Base-by-base conservation (phyloP, 2,113 vertebrate genomes). In the Tragelaphus scriptus region DNA sequence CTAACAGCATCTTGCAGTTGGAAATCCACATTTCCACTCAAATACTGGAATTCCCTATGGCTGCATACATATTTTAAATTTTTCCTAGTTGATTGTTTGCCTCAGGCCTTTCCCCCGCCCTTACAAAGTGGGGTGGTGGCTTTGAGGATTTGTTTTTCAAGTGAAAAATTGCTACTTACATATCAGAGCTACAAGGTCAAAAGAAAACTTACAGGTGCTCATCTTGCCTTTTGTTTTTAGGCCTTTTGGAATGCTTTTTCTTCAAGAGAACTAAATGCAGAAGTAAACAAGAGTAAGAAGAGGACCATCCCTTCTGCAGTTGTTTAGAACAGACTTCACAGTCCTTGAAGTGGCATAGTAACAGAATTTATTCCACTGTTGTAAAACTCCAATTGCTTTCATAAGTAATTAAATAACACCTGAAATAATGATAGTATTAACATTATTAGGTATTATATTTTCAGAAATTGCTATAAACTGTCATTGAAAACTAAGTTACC, bases 71-170 rank as follows among this genome's bases (percentile, higher is more conserved):
- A 96, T 97, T 98, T 98, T 95, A 91, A 97, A 97, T 56, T 97
- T 97, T 98, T 98, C 71, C 92, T 95, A 98, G 84, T 95, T 98
- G 85, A 95, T 98, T 90, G 9, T 95, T 98, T 98, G 93, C 96
- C 97, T 97, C 44, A 0, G 95, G 97, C 55, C 90, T 86, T 92
- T 28, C 28, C 13, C 40, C 8, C 80, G 44, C 26, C 26, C 84
- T 77, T 49, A 90, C 68, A 58, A 88, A 75, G 16, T 0, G 7
- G 51, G 36, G 58, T 75, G 44, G 84, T n/a, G 9, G 59, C 71
- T 87, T 49, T 30, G 92, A 53, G 82, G 58, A 55, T 95, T 97
- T 19, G 47, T 97, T 98, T 92, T 98, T 94, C 84, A 98, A 98
- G 80, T 94, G 88, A 98, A 97, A 98, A 96, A 94, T 95, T 98